These are phyloP conservation scores for Rhabdomys pumilio DNA, from an alignment of 2,797 vertebrate species.

Conservation along the genomic window DNA sequence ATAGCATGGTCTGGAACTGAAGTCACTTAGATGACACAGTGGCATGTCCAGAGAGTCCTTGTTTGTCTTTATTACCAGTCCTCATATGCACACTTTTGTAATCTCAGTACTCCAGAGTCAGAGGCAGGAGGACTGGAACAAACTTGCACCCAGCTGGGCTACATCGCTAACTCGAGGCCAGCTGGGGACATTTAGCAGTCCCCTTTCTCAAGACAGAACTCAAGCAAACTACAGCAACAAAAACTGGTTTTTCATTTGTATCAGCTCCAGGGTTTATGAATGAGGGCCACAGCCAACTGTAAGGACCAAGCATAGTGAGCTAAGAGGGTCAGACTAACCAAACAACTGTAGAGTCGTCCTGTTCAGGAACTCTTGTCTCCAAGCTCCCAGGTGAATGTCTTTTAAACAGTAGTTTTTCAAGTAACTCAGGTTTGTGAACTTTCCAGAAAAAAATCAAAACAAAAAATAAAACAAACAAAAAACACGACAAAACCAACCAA, in stretches of 20 bases:
- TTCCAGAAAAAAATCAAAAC: background rate
- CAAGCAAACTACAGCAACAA: background rate
- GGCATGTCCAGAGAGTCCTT: background rate
- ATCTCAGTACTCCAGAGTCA: background rate
- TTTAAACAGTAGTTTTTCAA: constrained; percentile 26
- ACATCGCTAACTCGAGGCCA: background rate
- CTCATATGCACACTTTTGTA: background rate
- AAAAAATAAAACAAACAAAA: background rate
- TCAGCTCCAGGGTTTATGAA: constrained; percentile 19
- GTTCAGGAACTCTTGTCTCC: background rate
- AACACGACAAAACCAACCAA: background rate
- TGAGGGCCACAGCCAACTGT: background rate
- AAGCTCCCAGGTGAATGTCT: background rate
- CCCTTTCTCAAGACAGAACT: background rate
- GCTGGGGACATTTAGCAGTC: background rate
- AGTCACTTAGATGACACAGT: constrained; percentile 7
- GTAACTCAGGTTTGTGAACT: constrained; percentile 28
- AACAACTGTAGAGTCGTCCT: background rate
- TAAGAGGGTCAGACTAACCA: background rate
- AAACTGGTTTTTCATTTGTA: background rate
- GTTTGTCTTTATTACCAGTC: background rate
- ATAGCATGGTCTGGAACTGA: background rate
- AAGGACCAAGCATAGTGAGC: background rate
- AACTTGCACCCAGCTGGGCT: background rate
- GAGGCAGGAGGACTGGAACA: background rate